Conservation (phyloP, 2,113 vertebrate genomes). For the Felis chaus region DNA sequence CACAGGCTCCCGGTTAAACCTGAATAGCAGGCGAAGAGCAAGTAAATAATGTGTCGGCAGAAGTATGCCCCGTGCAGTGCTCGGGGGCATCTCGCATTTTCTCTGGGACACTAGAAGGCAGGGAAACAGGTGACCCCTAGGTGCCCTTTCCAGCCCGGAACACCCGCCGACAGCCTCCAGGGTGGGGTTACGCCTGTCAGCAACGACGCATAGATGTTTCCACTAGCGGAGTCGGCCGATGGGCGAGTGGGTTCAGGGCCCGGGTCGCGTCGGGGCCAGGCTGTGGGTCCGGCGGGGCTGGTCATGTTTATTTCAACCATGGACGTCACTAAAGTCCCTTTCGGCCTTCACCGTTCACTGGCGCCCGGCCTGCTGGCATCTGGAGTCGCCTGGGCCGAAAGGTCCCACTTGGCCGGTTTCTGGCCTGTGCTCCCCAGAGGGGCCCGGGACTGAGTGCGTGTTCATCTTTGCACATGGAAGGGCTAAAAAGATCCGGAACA, state of each 20-base stretch:
- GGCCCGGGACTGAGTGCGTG: not conserved
- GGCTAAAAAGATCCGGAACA: constrained; percentile 92
- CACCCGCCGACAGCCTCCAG: not conserved
- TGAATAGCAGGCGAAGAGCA: not conserved
- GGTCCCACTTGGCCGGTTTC: too few species aligned
- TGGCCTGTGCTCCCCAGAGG: not conserved
- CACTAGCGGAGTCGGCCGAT: not conserved
- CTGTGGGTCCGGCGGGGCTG: not conserved
- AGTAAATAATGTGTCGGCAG: not conserved
- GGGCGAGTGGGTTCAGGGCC: not conserved
- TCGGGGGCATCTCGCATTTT: not conserved
- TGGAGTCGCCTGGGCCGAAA: too few species aligned
- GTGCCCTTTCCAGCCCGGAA: accelerated
- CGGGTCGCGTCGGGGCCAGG: accelerated
- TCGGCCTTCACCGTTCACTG: not conserved
- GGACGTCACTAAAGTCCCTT: not conserved
- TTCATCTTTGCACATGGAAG: constrained; percentile 72
- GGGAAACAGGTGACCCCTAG: not conserved
- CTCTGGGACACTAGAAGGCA: not conserved
- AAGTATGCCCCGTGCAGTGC: not conserved
- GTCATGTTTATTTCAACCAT: not conserved
- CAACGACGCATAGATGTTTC: not conserved
- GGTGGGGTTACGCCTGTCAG: not conserved
- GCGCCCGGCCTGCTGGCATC: not conserved
- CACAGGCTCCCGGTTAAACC: not conserved